These are phyloP conservation scores for Trinorchestia longiramus DNA, from an alignment of 1,140 invertebrate species.

Conservation along the genomic window DNA sequence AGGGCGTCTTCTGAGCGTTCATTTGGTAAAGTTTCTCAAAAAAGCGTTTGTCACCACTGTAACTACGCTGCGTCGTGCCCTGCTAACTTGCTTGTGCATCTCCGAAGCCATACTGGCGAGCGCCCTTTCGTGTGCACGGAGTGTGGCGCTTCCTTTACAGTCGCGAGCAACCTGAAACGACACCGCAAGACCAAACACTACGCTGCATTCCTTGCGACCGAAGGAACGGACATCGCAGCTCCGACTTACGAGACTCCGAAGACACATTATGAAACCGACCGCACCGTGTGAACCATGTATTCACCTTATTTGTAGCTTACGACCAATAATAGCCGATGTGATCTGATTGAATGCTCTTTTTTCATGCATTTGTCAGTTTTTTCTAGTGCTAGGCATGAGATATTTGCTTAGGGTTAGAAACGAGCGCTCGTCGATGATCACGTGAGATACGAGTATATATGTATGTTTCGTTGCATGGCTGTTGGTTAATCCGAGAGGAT, in stretches of 20 bases:
- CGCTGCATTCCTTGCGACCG: neutral
- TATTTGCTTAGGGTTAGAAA: too few species aligned
- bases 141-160: conserved; percentile 66
- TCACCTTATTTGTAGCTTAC: neutral
- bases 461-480: too few species aligned
- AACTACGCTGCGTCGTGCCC: neutral
- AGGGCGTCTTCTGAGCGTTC: neutral
- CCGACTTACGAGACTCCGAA: neutral
- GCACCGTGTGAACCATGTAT: neutral
- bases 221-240: neutral
- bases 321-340: too few species aligned
- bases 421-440: too few species aligned
- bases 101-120: conserved; percentile 68
- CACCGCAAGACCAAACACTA: neutral
- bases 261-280: neutral
- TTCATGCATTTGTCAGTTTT: too few species aligned
- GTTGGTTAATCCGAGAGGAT: too few species aligned
- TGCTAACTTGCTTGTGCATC: conserved; percentile 63
- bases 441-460: too few species aligned
- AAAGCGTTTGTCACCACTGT: neutral
- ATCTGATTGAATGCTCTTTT: too few species aligned
- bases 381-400: too few species aligned
- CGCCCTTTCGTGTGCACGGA: conserved; percentile 66
- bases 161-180: conserved; percentile 67
- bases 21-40: neutral